phyloP scores from a whole-genome alignment of 2,888 invertebrate species.

The Steinernema hermaphroditum region DNA sequence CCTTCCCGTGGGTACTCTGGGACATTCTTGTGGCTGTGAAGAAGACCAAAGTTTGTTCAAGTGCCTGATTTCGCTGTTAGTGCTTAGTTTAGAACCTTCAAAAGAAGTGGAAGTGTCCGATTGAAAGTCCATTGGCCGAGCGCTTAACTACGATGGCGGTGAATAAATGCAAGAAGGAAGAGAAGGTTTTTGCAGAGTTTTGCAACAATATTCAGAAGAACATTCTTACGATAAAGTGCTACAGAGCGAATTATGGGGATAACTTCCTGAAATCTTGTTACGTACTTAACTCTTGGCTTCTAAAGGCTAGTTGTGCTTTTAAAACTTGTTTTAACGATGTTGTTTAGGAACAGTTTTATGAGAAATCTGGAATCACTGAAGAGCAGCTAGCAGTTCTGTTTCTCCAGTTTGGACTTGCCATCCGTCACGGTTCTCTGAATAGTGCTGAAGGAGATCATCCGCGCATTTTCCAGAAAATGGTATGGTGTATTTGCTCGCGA shows the following conservation, averaged over 20 bases:
- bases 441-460: not conserved
- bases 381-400: not conserved
- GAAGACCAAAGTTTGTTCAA: not conserved
- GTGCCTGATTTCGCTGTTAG: no score
- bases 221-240: not conserved
- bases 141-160: not conserved
- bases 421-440: slow-evolving; percentile 8
- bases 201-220: not conserved
- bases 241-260: slow-evolving; percentile 10
- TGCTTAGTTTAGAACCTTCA: not conserved
- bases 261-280: slow-evolving; percentile 8
- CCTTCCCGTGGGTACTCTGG: slow-evolving; percentile 58
- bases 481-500: not conserved
- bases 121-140: slow-evolving; percentile 3
- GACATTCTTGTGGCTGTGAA: slow-evolving; percentile 49
- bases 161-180: slow-evolving; percentile 7
- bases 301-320: not conserved
- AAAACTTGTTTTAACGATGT: not conserved
- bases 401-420: slow-evolving; percentile 16
- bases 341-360: slow-evolving; percentile 10
- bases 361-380: not conserved
- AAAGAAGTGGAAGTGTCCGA: not conserved
- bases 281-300: not conserved
- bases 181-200: slow-evolving; percentile 1
- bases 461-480: not conserved